Base-by-base conservation (phyloP, 2,113 vertebrate genomes). In the Oncorhynchus masou region DNA sequence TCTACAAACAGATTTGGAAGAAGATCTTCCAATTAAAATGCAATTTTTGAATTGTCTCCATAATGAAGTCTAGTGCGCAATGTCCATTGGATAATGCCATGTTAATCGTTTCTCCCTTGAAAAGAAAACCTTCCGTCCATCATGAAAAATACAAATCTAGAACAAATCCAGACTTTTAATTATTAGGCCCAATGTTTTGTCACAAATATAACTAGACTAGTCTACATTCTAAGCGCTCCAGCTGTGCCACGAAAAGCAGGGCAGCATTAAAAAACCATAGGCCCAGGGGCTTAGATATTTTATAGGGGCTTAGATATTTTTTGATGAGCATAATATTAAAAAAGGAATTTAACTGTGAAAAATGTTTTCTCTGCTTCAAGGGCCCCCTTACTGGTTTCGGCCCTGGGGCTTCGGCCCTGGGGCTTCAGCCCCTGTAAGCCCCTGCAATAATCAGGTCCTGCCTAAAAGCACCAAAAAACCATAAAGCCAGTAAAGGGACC, bases 1-100 rank as follows among this genome's bases (percentile, higher is more conserved):
- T 62, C 16, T 22, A 62, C n/a, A 62, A n/a, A 62, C 1, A 16
- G 51, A 19, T 54, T 54, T 54, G 20, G 39, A 39, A 31, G 73
- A 64, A 59, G n/a, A 19, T 48, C 29, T 1, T 16, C 57, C 64
- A 34, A 3, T 6, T 74, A 19, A 51, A 77, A 68, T 2, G 31
- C 15, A 70, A 54, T 34, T 34, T 34, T 34, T 51, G 62, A 39
- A 71, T 34, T 83, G 60, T 66, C 69, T 70, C 39, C 70, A 69
- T 65, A 82, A 66, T 75, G 68, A 73, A 77, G 59, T 77, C 29
- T 62, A 39, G 79, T 82, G 73, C 13, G 22, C 65, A 49, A 68
- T 72, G 68, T 19, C 19, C 39, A 25, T 71, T 64, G 48, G 79
- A 68, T 72, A 74, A 54, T 57, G 66, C 1, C 2, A 51, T 5